These are phyloP conservation scores for Drosophila fulvimacula DNA, from an alignment of 2,888 invertebrate species.

Conservation along the genomic window DNA sequence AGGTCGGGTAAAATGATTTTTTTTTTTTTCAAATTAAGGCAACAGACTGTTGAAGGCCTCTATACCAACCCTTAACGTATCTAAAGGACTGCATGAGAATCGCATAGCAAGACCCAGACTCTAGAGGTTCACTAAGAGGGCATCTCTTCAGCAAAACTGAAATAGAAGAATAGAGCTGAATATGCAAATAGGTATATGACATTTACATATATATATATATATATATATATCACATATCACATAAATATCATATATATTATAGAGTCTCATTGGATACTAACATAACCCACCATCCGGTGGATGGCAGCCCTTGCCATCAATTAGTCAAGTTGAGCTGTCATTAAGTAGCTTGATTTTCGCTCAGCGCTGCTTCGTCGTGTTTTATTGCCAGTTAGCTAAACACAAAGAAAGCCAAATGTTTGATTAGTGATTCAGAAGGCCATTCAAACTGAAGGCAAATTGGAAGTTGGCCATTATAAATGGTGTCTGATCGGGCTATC, in stretches of 20 bases:
- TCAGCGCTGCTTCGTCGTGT: background rate
- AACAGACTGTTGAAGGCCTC: background rate
- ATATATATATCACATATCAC: background rate
- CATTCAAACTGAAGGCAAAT: slow-evolving; percentile 1
- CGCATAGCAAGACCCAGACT: background rate
- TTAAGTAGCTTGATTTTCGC: background rate
- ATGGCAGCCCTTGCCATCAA: background rate
- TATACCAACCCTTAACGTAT: background rate
- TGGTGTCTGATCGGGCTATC: slow-evolving; percentile 23
- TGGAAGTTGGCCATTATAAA: slow-evolving; percentile 19
- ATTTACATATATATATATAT: background rate
- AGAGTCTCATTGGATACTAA: no score
- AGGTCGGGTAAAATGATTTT: background rate
- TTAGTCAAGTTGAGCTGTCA: background rate
- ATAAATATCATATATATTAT: background rate
- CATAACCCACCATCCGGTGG: no score
- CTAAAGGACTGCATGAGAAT: background rate
- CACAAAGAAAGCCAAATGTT: background rate
- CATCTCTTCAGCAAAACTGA: background rate
- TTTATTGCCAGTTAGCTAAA: slow-evolving; percentile 1
- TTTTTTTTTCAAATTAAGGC: background rate
- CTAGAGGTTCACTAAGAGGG: no score
- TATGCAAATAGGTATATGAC: background rate
- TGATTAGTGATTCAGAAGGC: slow-evolving; percentile 4
- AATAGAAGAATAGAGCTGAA: background rate